Evolutionary conservation across 2,797 vertebrate genomes (phyloP), one percentile per base, ranked within the genome.

Genomic region (Sandelia bainsii): DNA sequence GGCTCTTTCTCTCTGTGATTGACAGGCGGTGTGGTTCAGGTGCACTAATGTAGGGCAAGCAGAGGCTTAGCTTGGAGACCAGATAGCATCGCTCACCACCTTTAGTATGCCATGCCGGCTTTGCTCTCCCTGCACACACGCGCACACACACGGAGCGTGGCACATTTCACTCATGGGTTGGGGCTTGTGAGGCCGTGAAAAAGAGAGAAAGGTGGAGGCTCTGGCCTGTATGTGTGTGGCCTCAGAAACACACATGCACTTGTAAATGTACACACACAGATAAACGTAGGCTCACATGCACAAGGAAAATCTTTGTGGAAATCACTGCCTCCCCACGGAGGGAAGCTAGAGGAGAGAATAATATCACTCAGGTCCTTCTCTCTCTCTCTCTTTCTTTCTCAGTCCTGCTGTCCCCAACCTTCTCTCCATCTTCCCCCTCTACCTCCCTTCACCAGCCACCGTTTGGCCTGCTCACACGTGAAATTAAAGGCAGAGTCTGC

Each of bases 401-500:
- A 9, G 6, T 29, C 27, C 6, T 22, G 5, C 10, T 40, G 8
- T 3, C 72, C 69, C 27, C 48, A 52, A 22, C 71, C 57, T 64
- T 57, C 59, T 65, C 63, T 51, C 79, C 73, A 61, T 76, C 76
- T 82, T 81, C 74, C 81, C 67, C 72, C 73, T 82, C 80, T 50
- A 53, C 82, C 79, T 81, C 77, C 78, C 83, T 76, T 78, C 83
- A 72, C 80, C 83, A 82, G 78, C 80, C 82, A 62, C 69, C 54
- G 59, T 87, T 81, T 77, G 76, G 85, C 66, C 87, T 88, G 87
- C 90, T 94, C 92, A 94, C 89, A 92, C 91, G 93, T 95, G 93
- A 95, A 95, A 94, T 95, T 94, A 94, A 95, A 94, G 92, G 86
- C 86, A 92, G 87, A 87, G 79, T 82, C 84, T 86, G 69, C 91